Evolutionary conservation across 2,888 invertebrate species (phyloP), one percentile per base, ranked within the genome.

Genomic region (Drosophila atroscutellata): DNA sequence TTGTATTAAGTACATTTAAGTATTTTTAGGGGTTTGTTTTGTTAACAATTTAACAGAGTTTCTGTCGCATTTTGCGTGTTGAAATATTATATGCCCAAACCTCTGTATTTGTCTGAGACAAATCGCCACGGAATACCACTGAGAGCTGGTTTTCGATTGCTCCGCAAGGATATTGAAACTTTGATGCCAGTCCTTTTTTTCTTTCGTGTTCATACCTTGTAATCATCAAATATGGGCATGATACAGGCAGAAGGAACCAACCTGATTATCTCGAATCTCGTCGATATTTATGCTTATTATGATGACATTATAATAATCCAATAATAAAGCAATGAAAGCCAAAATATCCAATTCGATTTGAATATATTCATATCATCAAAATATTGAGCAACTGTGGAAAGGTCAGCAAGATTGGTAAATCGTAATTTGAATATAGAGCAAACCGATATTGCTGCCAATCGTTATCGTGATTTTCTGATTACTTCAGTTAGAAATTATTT

Each of bases 81-180:
- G 32, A 13, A 36, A 18, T 26, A 6, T 30, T 26, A 13, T 18
- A 56, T 15, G 20, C 36, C 20, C 24, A 49, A 47, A 57, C 37
- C 36, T n/a, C 49, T 37, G 34, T 56, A 57, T 64, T 71, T 75
- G 59, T 71, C 60, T 71, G 13, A 58, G 69, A 37, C 45, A 45
- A 66, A 67, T 57, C 51, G 50, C 47, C 24, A 34, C 24, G 50
- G 52, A 55, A 61, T 61, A 52, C 80, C 61, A 62, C 47, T 47
- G 80, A 63, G 70, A 70, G 51, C 54, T 37, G 62, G 20, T 66
- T 75, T 56, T 55, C 42, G 63, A 77, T 74, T 79, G 79, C 60
- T 64, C 79, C 64, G 26, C 50, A 34, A 58, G 76, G 79, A 75
- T 75, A 64, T 75, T 74, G 75, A 75, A 70, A 66, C 62, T 75